These are phyloP conservation scores for Nannobrachium achirus DNA, from an alignment of 2,113 vertebrate genomes.

Conservation along the genomic window DNA sequence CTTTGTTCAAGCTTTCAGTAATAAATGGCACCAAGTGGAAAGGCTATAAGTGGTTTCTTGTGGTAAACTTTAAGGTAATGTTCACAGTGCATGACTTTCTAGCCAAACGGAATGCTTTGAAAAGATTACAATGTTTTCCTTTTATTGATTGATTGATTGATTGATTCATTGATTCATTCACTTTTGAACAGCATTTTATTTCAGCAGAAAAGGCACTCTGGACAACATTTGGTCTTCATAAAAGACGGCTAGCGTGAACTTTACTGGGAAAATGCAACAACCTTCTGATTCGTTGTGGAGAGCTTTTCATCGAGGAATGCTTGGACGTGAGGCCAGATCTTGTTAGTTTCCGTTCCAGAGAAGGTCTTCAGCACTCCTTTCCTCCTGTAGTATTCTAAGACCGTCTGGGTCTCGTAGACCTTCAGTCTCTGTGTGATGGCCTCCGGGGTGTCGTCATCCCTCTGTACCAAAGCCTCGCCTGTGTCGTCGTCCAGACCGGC, in stretches of 20 bases:
- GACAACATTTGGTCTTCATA: too few relatives aligned
- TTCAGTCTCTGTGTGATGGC: slow-evolving; percentile 90
- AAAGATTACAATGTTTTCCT: too few relatives aligned
- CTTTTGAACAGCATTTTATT: too few relatives aligned
- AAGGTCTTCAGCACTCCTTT: slow-evolving; percentile 92
- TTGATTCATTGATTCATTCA: too few relatives aligned
- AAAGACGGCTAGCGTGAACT: too few relatives aligned
- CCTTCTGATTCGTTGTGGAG: too few relatives aligned
- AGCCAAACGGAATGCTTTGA: too few relatives aligned
- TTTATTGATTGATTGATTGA: too few relatives aligned
- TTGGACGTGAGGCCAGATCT: slow-evolving; percentile 93
- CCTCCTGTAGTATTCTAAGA: slow-evolving; percentile 93
- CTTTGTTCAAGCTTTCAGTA: background rate
- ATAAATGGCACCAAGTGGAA: background rate
- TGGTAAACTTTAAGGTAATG: too few relatives aligned
- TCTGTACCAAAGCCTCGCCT: slow-evolving; percentile 90
- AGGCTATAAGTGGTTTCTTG: slow-evolving; percentile 13
- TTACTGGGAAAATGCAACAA: too few relatives aligned
- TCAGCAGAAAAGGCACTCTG: too few relatives aligned
- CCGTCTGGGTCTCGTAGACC: slow-evolving; percentile 89
- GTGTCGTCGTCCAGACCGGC: slow-evolving; percentile 90
- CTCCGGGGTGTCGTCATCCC: slow-evolving; percentile 92
- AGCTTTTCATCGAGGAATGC: slow-evolving; percentile 81
- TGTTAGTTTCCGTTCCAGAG: slow-evolving; percentile 95
- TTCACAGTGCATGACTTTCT: too few relatives aligned